These are phyloP conservation scores for Cinclus mexicanus DNA, from an alignment of 2,113 vertebrate genomes.

Conservation along the genomic window DNA sequence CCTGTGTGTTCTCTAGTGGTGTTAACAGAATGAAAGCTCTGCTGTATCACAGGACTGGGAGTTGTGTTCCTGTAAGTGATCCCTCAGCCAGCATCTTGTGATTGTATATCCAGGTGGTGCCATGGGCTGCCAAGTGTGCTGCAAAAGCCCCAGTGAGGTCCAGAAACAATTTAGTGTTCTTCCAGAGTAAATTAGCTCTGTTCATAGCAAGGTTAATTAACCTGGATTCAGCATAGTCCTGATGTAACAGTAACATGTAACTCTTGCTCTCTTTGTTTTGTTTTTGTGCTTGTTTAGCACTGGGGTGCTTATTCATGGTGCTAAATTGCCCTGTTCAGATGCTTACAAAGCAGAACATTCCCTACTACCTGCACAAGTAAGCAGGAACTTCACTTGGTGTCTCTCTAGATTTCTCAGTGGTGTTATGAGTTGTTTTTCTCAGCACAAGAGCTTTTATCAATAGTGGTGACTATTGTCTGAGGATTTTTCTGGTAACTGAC, in stretches of 20 bases:
- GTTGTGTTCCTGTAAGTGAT: background rate
- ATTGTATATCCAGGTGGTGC: background rate
- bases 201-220: background rate
- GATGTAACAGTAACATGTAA: background rate
- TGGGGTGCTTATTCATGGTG: background rate
- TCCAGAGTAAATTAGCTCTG: background rate
- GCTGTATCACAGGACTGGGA: background rate
- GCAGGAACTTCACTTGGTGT: background rate
- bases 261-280: background rate
- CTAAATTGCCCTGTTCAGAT: background rate
- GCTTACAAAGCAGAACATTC: background rate
- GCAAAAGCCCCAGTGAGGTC: background rate
- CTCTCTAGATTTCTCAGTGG: background rate
- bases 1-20: background rate
- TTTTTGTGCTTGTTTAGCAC: background rate
- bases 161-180: background rate
- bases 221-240: background rate
- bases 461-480: background rate
- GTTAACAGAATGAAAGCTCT: background rate
- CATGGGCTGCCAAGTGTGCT: background rate
- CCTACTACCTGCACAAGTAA: background rate
- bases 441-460: background rate
- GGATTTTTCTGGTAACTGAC: background rate
- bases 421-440: background rate
- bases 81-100: background rate